These are phyloP conservation scores for Rhyzopertha dominica DNA, from an alignment of 1,140 invertebrate species.

Conservation along the genomic window DNA sequence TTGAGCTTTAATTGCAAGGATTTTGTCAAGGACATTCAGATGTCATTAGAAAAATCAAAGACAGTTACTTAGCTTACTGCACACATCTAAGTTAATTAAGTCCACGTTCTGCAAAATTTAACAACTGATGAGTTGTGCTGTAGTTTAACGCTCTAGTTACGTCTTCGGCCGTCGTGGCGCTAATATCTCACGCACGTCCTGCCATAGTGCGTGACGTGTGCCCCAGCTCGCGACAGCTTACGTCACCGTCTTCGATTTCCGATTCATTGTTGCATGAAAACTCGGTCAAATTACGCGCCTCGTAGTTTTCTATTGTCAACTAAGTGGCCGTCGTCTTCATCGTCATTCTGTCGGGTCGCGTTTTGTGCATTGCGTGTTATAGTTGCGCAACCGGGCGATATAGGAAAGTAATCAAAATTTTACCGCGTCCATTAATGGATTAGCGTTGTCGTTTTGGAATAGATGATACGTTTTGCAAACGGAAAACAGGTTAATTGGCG, in stretches of 20 bases:
- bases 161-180: slow-evolving; percentile 2
- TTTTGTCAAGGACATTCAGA: no score
- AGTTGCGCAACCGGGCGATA: slow-evolving; percentile 18
- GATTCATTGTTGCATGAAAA: slow-evolving; percentile 25
- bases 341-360: slow-evolving; percentile 12
- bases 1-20: no score
- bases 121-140: no score
- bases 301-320: slow-evolving; percentile 19
- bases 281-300: slow-evolving; percentile 25
- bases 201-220: slow-evolving; percentile 19
- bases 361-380: slow-evolving; percentile 18
- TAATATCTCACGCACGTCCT: slow-evolving; percentile 10
- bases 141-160: slow-evolving; percentile 11
- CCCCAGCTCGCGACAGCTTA: slow-evolving; percentile 13
- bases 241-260: slow-evolving; percentile 26
- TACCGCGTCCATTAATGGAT: slow-evolving; percentile 22
- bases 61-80: no score
- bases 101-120: no score
- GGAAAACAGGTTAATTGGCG: slow-evolving; percentile 23
- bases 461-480: slow-evolving; percentile 22
- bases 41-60: no score
- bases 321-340: slow-evolving; percentile 17
- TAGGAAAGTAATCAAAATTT: slow-evolving; percentile 26
- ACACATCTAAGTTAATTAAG: no score
- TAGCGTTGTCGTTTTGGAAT: slow-evolving; percentile 20